Evolutionary conservation across 2,888 invertebrate species (phyloP).

Genomic region (Lithophane ornitopus): DNA sequence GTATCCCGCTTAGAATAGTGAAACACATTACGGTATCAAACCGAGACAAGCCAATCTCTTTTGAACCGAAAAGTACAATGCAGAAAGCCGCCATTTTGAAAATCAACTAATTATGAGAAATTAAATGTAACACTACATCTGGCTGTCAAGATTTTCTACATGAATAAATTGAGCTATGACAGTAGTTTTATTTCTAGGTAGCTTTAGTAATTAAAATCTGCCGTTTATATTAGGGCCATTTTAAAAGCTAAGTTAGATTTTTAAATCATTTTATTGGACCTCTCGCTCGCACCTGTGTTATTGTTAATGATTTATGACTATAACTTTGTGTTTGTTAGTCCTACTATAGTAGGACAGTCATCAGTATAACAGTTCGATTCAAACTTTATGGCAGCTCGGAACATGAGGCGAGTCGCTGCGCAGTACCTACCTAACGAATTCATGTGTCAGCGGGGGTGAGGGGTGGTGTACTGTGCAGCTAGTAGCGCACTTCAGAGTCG

Average conservation of each 20-base stretch:
- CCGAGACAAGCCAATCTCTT: conserved; percentile 6
- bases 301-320: not conserved
- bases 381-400: too few species aligned
- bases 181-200: not conserved
- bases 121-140: not conserved
- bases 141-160: not conserved
- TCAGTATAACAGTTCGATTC: not conserved
- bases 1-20: conserved; percentile 32
- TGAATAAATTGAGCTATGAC: not conserved
- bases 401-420: too few species aligned
- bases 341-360: not conserved
- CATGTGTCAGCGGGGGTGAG: too few species aligned
- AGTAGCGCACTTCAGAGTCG: too few species aligned
- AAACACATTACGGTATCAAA: conserved; percentile 41
- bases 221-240: not conserved
- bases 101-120: not conserved
- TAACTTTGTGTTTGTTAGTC: not conserved
- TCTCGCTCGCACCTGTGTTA: not conserved
- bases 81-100: not conserved
- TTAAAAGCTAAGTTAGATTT: too few species aligned
- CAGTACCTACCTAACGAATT: too few species aligned
- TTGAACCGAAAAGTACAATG: conserved; percentile 6
- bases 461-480: too few species aligned
- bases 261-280: not conserved
- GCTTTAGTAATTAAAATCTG: not conserved